These are phyloP conservation scores for Oscheius sp. DNA, from an alignment of 2,888 invertebrate species.

Conservation along the genomic window DNA sequence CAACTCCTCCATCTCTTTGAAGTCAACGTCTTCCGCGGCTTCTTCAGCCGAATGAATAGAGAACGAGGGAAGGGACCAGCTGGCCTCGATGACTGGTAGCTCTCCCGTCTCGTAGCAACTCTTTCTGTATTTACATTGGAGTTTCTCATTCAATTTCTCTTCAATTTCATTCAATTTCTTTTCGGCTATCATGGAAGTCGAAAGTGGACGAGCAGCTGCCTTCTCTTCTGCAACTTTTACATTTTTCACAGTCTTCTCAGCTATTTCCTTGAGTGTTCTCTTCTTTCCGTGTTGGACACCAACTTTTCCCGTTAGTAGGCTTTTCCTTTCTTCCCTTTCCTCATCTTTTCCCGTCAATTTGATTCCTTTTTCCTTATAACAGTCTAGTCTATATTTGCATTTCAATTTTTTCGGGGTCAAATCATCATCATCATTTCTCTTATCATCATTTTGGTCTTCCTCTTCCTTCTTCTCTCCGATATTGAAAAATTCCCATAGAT, in stretches of 20 bases:
- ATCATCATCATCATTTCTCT: constrained; percentile 42
- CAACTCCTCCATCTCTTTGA: constrained; percentile 50
- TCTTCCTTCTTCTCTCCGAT: constrained; percentile 47
- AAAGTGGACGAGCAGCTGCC: constrained; percentile 37
- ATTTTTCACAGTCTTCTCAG: constrained; percentile 45
- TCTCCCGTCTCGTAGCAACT: constrained; percentile 66
- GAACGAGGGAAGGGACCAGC: constrained; percentile 16
- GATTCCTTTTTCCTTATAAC: constrained; percentile 48
- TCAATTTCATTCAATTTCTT: constrained; percentile 48
- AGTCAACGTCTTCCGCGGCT: constrained; percentile 34
- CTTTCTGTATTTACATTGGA: constrained; percentile 62
- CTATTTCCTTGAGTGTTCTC: constrained; percentile 54
- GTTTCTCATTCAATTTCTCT: constrained; percentile 48
- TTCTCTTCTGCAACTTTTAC: constrained; percentile 70
- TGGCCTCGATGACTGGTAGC: constrained; percentile 5
- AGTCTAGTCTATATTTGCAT: constrained; percentile 56
- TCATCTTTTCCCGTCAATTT: constrained; percentile 40
- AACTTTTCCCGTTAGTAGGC: constrained; percentile 25
- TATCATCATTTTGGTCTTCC: constrained; percentile 42
- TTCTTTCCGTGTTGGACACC: constrained; percentile 41
- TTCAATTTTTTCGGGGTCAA: constrained; percentile 42
- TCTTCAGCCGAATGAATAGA: constrained; percentile 31
- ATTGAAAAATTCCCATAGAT: not conserved
- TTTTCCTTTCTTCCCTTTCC: constrained; percentile 40
- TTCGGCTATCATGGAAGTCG: constrained; percentile 41